Evolutionary conservation across 92 coral and sea anemone genomes (phyloP), one percentile per base, ranked within the genome.

Genomic region (Palythoa grandis): DNA sequence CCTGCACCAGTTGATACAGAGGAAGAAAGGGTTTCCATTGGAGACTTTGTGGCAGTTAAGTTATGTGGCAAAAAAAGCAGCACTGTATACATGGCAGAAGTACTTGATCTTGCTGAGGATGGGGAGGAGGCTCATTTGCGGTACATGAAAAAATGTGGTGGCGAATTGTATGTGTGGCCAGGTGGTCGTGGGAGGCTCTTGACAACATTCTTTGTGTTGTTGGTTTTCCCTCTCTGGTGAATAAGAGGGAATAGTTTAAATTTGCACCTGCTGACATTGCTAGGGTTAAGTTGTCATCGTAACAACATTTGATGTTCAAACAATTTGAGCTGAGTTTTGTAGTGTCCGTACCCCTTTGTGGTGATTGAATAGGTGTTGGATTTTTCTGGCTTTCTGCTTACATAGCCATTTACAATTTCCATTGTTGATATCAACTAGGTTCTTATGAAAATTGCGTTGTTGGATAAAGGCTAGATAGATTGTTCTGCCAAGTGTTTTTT

Each of bases 31-130:
- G 60, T 75, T 40, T 11, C 54, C 20, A 50, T 72, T 73, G 88
- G 88, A 85, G 88, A 85, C 56, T 85, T 85, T 74, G 88, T 73
- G 20, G 88, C 83, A 17, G 88, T 85, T 58, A 85, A 85, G 88
- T 65, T 85, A 73, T 37, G 71, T 85, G 83, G 70, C 11, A 37
- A 14, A 38, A 85, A 65, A 35, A 43, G 68, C 38, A 22, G 20
- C 56, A 85, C 15, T 65, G 43, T 83, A 11, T 85, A 74, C 72
- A 85, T 85, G 88, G 88, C 83, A 74, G 68, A 61, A 19, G 68
- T 85, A 20, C 48, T 72, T 60, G 72, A 85, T 13, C 61, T 53
- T 53, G 73, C n/a, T 38, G 88, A 86, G 29, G 85, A 86, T 86
- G 89, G 84, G 14, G 53, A 86, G 14, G 85, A 86, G 89, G 73